These are phyloP conservation scores for Furnarius figulus DNA, from an alignment of 2,113 vertebrate genomes.

Conservation along the genomic window DNA sequence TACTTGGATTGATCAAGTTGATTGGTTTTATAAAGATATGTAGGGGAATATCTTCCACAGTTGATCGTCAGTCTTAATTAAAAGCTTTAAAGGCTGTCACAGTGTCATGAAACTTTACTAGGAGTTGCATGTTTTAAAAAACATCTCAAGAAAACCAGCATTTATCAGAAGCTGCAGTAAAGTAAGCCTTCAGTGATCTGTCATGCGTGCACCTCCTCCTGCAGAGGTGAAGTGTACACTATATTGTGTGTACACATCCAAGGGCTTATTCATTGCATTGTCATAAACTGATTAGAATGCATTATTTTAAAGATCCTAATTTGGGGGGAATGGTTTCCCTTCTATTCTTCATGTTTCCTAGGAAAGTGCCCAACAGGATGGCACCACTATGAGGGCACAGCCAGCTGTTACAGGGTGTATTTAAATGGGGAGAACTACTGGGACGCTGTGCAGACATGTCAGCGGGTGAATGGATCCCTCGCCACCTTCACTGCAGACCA, in stretches of 20 bases:
- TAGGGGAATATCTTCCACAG: neutral
- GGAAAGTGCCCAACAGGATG: slow-evolving; percentile 96
- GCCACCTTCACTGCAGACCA: slow-evolving; percentile 94
- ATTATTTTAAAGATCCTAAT: slow-evolving; percentile 65
- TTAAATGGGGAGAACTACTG: slow-evolving; percentile 94
- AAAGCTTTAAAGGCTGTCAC: neutral
- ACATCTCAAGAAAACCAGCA: neutral
- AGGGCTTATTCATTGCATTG: neutral
- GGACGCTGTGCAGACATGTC: slow-evolving; percentile 95
- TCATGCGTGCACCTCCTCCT: neutral
- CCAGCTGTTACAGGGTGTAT: slow-evolving; percentile 97
- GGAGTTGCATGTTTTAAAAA: neutral
- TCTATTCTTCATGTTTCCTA: slow-evolving; percentile 82
- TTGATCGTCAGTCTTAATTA: neutral
- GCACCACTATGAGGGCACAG: slow-evolving; percentile 97
- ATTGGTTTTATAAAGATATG: neutral
- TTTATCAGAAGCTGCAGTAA: neutral
- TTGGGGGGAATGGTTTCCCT: slow-evolving; percentile 70
- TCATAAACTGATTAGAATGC: neutral
- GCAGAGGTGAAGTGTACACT: neutral
- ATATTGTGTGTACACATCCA: fast-evolving
- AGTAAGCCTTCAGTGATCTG: neutral
- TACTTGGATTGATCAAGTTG: neutral
- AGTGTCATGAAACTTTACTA: neutral
- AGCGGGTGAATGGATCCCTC: slow-evolving; percentile 91